Evolutionary conservation across 2,113 vertebrate species (phyloP), one percentile per base, ranked within the genome.

Genomic region (Leptosomus discolor): DNA sequence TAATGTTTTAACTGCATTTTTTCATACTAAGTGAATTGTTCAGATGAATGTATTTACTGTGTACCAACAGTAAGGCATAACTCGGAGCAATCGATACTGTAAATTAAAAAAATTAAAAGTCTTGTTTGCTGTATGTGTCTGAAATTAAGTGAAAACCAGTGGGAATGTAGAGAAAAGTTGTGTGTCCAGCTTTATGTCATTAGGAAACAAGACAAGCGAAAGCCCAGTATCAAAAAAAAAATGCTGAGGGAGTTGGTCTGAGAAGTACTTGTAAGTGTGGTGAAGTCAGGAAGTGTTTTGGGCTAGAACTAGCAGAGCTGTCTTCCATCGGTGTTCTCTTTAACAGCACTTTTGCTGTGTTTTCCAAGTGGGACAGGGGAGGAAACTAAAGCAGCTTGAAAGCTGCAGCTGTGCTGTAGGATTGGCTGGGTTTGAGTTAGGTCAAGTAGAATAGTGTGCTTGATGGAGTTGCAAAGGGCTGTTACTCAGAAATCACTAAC

Each of bases 41-140:
- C 79, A 85, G 88, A 74, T 91, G 74, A 96, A 83, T 97, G 92
- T 96, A 84, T 94, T 92, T 95, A 88, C 84, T 94, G 79, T 97
- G 57, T 94, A 88, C 16, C 19, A n/a, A 15, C 86, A 87, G 76
- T 92, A 73, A 93, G 46, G 46, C 48, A 54, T 92, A 95, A 95
- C 24, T 95, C 15, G 1, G 67, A 94, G 70, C 61, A 75, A 91
- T 92, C 48, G 70, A 46, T 77, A 77, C 26, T 86, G 86, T 93
- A 92, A 95, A 97, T 96, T 94, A 90, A 96, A 97, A 56, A 36
- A 68, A 53, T 50, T 85, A 13, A 90, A 96, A 82, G 41, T 88
- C 30, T 58, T 57, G 10, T 58, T 94, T 90, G 57, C 37, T 74
- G 57, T 90, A 46, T 61, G 88, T 80, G 80, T 96, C 45, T 97